Base-by-base conservation (phyloP, 2,888 invertebrate species). In the Scaptomyza polygonia region DNA sequence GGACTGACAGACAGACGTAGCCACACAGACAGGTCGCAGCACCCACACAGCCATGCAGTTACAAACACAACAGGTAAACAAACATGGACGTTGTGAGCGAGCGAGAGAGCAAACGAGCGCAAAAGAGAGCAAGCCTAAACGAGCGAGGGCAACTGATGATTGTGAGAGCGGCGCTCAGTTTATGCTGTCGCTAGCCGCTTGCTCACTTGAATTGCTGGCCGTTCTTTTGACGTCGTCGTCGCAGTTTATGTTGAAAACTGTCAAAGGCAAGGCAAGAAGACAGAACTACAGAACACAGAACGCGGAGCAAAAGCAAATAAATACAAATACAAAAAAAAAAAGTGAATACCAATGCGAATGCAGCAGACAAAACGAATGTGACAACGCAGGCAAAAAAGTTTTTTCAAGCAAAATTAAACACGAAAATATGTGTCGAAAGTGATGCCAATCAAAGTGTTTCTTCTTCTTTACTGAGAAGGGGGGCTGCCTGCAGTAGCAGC, bases 161-260 rank as follows among this genome's bases (percentile, higher is more conserved):
- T 42, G 40, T 18, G 52, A 71, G 72, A 68, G 74, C 58, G 61
- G 68, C 73, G 73, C 67, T 79, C 74, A 69, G 64, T 59, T 74
- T 86, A 81, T 81, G 86, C 81, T 79, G 71, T 45, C 64, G 43
- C 63, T 72, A 68, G 44, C 51, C 56, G 75, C 82, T 39, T 9
- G 73, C 85, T 75, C 77, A 65, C 59, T 75, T 69, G 62, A 56
- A 77, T 55, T 52, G 77, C 57, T 77, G 67, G 68, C 49, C 45
- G 78, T 73, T 69, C 66, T 78, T 74, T 65, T 74, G 72, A 76
- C 77, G 72, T 65, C 72, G 34, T 62, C 56, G 69, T 72, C 78
- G 78, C 81, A 80, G 71, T 82, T 83, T 85, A 83, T 83, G 82
- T 85, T 83, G 84, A 80, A 86, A 86, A 84, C 83, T 82, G 88